Percentiles rank a stretch among this genome's conserved stretches.
These are phyloP conservation scores for Salticus scenicus DNA, from an alignment of 2,888 invertebrate genomes.

Conservation along the genomic window DNA sequence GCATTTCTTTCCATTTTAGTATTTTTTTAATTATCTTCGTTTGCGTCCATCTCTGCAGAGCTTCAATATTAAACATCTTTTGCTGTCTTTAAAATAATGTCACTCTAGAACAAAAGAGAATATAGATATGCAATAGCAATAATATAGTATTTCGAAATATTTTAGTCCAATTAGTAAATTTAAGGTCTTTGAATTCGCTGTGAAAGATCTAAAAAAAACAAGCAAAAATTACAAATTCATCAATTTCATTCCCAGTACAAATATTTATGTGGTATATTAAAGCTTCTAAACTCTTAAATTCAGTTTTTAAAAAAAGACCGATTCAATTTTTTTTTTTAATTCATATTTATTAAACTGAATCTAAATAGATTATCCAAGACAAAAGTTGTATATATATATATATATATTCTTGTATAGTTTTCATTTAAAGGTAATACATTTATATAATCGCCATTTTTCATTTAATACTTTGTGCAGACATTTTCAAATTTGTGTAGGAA, in stretches of 20 bases:
- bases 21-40: slow-evolving; percentile 33
- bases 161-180: slow-evolving; percentile 36
- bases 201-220: neutral
- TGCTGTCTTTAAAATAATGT: slow-evolving; percentile 51
- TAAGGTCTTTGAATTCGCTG: slow-evolving; percentile 23
- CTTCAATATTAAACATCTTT: slow-evolving; percentile 48
- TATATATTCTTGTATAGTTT: too few relatives aligned
- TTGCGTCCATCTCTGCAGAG: slow-evolving; percentile 67
- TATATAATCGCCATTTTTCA: too few relatives aligned
- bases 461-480: too few relatives aligned
- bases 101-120: slow-evolving; percentile 33
- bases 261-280: too few relatives aligned
- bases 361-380: too few relatives aligned
- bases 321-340: too few relatives aligned
- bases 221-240: neutral
- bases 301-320: too few relatives aligned
- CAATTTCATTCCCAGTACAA: slow-evolving; percentile 2
- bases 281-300: too few relatives aligned
- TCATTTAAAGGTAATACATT: too few relatives aligned
- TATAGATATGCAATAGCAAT: slow-evolving; percentile 53
- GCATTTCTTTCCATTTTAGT: slow-evolving; percentile 9
- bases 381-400: too few relatives aligned
- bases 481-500: too few relatives aligned
- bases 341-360: too few relatives aligned
- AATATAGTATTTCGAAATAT: slow-evolving; percentile 47